These are phyloP conservation scores for Aulostomus chinensis DNA, from an alignment of 2,797 vertebrate species.

Conservation along the genomic window DNA sequence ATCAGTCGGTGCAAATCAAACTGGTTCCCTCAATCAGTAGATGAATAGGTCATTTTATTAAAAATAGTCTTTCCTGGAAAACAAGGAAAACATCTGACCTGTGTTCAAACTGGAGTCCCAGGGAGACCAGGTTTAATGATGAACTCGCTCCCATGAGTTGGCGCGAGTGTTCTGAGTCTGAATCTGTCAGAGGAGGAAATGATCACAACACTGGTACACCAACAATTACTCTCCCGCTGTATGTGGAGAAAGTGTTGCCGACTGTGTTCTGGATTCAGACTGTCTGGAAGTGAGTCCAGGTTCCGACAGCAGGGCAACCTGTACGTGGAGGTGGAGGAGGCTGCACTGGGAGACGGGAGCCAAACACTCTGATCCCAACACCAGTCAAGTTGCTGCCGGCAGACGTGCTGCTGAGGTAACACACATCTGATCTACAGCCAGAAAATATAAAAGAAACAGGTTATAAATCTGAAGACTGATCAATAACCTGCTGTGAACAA, in stretches of 20 bases:
- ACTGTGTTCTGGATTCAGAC: not conserved
- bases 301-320: not conserved
- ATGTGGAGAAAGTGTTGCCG: not conserved
- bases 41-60: too few relatives aligned
- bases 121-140: too few relatives aligned
- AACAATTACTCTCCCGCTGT: not conserved
- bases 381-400: not conserved
- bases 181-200: not conserved
- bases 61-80: too few relatives aligned
- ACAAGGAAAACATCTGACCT: not conserved
- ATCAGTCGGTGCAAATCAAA: too few relatives aligned
- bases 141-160: too few relatives aligned
- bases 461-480: not conserved
- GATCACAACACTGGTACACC: not conserved
- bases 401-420: not conserved
- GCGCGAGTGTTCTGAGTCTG: too few relatives aligned
- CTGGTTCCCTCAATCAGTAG: too few relatives aligned
- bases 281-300: not conserved
- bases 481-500: not conserved
- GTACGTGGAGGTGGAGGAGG: not conserved
- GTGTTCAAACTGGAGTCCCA: not conserved
- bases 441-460: too few relatives aligned
- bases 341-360: not conserved
- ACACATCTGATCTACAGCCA: too few relatives aligned
- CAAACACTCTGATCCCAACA: not conserved